Conservation (phyloP, 2,888 invertebrate genomes). For the Phengaris alcon region DNA sequence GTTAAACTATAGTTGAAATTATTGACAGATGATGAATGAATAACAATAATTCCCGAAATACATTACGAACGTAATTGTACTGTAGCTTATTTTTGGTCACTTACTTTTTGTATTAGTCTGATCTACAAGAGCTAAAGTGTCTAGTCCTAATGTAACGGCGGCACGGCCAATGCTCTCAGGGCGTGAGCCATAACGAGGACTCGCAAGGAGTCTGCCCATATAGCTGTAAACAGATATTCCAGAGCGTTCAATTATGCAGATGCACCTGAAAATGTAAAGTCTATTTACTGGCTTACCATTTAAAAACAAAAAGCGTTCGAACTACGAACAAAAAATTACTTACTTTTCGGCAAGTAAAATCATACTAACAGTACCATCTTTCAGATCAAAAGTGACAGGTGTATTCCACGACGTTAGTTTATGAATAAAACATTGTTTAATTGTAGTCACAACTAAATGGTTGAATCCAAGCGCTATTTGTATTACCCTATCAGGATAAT, state of each 20-base stretch:
- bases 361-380: conserved; percentile 90
- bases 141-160: conserved; percentile 90
- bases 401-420: conserved; percentile 96
- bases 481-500: conserved; percentile 95
- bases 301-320: neutral
- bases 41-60: too few species aligned
- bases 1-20: too few species aligned
- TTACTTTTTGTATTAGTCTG: conserved; percentile 89
- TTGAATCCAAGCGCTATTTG: conserved; percentile 91
- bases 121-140: conserved; percentile 92
- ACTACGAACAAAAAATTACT: neutral
- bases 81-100: conserved; percentile 27
- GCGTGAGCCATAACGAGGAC: conserved; percentile 92
- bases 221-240: conserved; percentile 94
- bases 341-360: conserved; percentile 91
- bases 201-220: conserved; percentile 91
- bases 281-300: neutral
- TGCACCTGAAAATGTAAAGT: conserved; percentile 82
- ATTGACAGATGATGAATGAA: too few species aligned
- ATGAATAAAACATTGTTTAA: conserved; percentile 96
- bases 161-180: conserved; percentile 88
- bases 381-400: conserved; percentile 95
- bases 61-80: neutral
- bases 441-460: conserved; percentile 93
- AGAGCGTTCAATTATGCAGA: conserved; percentile 91